Percentiles rank a stretch among this genome's conserved stretches.
phyloP scores from a whole-genome alignment of 1,140 invertebrate species.

The Palaemon carinicauda region DNA sequence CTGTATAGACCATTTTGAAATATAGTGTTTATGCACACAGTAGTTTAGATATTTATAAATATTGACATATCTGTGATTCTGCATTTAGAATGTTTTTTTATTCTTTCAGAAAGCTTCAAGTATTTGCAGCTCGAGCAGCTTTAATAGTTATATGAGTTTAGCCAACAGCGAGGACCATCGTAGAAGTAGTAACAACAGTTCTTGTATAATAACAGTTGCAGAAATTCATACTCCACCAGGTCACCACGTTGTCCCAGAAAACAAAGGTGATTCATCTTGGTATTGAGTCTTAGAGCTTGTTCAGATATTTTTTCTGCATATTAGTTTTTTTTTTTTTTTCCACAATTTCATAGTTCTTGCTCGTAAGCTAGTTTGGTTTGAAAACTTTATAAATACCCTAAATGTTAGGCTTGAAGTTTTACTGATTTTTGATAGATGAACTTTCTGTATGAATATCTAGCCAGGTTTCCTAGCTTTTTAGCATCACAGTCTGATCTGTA shows the following conservation, averaged over 20 bases:
- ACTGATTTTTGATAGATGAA: too few species aligned
- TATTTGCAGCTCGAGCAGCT: not conserved
- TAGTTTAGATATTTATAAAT: not conserved
- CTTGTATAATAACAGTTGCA: constrained; percentile 37
- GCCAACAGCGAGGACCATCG: not conserved
- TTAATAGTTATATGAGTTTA: not conserved
- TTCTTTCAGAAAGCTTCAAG: not conserved
- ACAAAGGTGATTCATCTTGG: not conserved
- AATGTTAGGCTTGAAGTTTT: too few species aligned
- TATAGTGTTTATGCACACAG: too few species aligned
- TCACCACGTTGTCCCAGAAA: not conserved
- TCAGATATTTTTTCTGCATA: not conserved
- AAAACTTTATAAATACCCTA: too few species aligned
- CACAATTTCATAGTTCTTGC: too few species aligned
- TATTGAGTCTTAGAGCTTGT: not conserved
- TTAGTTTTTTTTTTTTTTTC: too few species aligned
- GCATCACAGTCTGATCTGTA: too few species aligned
- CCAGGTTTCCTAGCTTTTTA: too few species aligned
- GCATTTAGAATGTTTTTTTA: not conserved
- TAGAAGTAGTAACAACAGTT: not conserved
- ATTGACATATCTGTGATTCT: not conserved
- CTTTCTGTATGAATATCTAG: too few species aligned
- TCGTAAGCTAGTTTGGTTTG: too few species aligned
- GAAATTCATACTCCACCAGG: constrained; percentile 23
- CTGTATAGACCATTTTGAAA: too few species aligned